Percentiles rank a stretch among this genome's conserved stretches.
These are phyloP conservation scores for Probosciger aterrimus DNA, from an alignment of 2,113 vertebrate genomes.

Conservation along the genomic window DNA sequence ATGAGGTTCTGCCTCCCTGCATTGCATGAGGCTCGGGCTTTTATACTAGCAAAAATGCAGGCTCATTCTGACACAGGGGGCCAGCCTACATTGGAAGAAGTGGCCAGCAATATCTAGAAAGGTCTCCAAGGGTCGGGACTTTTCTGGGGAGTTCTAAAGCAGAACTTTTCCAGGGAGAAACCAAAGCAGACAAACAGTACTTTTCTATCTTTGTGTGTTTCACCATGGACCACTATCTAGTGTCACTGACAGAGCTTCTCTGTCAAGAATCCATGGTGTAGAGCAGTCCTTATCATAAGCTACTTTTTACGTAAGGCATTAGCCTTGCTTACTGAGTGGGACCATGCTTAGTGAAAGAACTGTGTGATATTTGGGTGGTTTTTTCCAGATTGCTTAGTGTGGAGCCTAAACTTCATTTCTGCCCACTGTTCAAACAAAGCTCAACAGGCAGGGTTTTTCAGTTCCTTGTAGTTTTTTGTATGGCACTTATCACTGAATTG, in stretches of 20 bases:
- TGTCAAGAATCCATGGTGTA: not conserved
- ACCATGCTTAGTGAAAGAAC: not conserved
- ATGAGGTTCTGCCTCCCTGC: too few species aligned
- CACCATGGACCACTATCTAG: too few species aligned
- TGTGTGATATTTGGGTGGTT: not conserved
- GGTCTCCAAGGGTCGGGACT: too few species aligned
- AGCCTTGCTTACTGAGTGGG: not conserved
- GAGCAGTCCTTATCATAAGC: not conserved
- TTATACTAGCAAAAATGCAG: too few species aligned
- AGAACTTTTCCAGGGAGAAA: too few species aligned
- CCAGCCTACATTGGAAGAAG: too few species aligned
- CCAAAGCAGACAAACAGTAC: too few species aligned
- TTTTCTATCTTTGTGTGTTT: too few species aligned
- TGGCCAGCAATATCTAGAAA: too few species aligned
- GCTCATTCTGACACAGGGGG: too few species aligned
- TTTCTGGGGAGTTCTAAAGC: too few species aligned
- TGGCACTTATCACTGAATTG: not conserved
- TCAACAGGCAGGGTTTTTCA: not conserved
- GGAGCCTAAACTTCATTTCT: not conserved
- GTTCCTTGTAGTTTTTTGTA: not conserved
- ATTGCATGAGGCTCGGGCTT: too few species aligned
- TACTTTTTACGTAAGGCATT: not conserved
- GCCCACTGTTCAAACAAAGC: not conserved
- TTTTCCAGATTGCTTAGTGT: not conserved
- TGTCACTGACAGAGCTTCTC: not conserved